Base-by-base conservation (phyloP, 92 coral and sea anemone species). In the Phenganax stokvisi region DNA sequence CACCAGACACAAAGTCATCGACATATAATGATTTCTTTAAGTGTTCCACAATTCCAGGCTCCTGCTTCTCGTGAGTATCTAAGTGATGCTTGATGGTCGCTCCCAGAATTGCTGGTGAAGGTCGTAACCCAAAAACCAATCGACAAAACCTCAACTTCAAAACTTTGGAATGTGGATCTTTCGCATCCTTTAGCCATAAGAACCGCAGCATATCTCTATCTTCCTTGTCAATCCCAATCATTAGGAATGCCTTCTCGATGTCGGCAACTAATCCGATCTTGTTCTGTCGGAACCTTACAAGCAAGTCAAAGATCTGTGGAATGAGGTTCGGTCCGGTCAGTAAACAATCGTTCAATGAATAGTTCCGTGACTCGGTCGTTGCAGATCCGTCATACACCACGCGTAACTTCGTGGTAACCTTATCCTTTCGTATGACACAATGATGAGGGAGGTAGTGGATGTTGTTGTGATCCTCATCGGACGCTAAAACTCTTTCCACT, bases 191-290 rank as follows among this genome's bases (percentile, higher is more conserved):
- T 17, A 83, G 65, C 90, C 90, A 88, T 30, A 88, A 80, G 81
- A 89, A 89, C 7, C 88, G 85, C 44, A 86, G 72, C 86, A 89
- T 70, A 72, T 89, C 86, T 56, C 88, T 15, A 55, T 86, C 82
- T 53, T 44, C 17, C 6, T 89, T 71, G 37, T 51, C 10, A 12
- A 89, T 84, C 20, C 69, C 87, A 15, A 83, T 59, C 87, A 85
- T 85, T 30, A 82, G 59, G 56, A 88, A 88, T 6, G 84, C 86
- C 27, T 88, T 88, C 61, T 88, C 87, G 9, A 85, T 89, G 57
- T 86, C 89, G 9, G 92, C 92, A 0, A 81, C 61, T 3, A 89
- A 47, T 8, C 60, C 89, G 8, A 81, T 54, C 4, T 54, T 52
- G 63, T 86, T 62, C 47, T 59, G n/a, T 57, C 89, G 47, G 37